These are phyloP conservation scores for Coregonus ussuriensis DNA, from an alignment of 2,797 vertebrate species.

Conservation along the genomic window DNA sequence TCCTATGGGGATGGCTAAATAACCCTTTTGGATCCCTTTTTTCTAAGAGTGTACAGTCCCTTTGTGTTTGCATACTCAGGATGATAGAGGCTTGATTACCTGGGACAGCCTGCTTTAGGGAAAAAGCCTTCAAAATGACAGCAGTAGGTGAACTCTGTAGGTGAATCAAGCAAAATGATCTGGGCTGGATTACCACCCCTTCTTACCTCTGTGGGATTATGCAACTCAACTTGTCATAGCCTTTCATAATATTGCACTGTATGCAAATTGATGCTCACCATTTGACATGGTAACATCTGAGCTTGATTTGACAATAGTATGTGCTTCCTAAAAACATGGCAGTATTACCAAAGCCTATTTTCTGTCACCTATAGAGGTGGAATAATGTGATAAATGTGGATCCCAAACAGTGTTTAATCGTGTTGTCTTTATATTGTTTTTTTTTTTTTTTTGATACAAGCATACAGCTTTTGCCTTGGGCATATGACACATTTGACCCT, in stretches of 20 bases:
- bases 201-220: not conserved
- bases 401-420: not conserved
- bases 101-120: not conserved
- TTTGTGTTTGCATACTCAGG: not conserved
- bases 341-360: not conserved
- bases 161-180: not conserved
- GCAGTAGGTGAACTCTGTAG: not conserved
- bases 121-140: not conserved
- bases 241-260: not conserved
- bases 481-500: slow-evolving; percentile 43
- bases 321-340: not conserved
- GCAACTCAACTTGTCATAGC: not conserved
- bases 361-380: not conserved
- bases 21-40: too few species aligned
- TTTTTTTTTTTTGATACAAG: slow-evolving; percentile 34
- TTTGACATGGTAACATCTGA: not conserved
- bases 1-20: too few species aligned
- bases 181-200: not conserved
- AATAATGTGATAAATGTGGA: not conserved
- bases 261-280: not conserved
- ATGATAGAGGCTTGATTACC: not conserved
- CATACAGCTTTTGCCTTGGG: slow-evolving; percentile 21
- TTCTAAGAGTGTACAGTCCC: not conserved
- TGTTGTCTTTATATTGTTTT: not conserved
- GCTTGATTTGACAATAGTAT: not conserved